Conservation (phyloP, 2,797 vertebrate species). For the Falco naumanni region DNA sequence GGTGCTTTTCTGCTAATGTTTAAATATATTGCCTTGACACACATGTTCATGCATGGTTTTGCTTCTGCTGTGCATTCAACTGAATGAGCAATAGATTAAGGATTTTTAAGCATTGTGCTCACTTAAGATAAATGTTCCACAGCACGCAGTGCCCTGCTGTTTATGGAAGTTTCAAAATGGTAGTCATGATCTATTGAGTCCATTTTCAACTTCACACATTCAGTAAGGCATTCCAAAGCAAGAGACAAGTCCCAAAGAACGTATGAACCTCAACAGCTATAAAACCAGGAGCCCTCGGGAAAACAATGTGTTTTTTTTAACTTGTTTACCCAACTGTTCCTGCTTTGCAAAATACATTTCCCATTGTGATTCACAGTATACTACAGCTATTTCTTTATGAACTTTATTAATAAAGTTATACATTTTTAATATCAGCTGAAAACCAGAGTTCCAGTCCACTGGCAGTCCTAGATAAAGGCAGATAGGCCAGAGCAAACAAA, state of each 20-base stretch:
- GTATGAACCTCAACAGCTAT: neutral
- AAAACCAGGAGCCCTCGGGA: neutral
- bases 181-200: neutral
- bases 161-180: neutral
- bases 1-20: neutral
- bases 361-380: neutral
- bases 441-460: neutral
- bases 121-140: neutral
- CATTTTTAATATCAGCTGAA: neutral
- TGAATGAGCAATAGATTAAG: neutral
- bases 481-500: neutral
- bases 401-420: neutral
- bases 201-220: neutral
- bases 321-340: neutral
- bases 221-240: neutral
- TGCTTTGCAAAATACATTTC: neutral
- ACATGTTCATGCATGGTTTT: neutral
- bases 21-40: neutral
- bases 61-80: neutral
- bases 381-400: neutral
- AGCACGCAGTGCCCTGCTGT: neutral
- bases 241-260: neutral
- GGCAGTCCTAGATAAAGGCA: neutral
- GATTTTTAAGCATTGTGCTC: neutral
- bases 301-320: neutral